A percentile compares a stretch with the other conserved stretches of the same genome.
Evolutionary conservation across 2,113 vertebrate genomes (phyloP).

Genomic region (Istiophorus platypterus): DNA sequence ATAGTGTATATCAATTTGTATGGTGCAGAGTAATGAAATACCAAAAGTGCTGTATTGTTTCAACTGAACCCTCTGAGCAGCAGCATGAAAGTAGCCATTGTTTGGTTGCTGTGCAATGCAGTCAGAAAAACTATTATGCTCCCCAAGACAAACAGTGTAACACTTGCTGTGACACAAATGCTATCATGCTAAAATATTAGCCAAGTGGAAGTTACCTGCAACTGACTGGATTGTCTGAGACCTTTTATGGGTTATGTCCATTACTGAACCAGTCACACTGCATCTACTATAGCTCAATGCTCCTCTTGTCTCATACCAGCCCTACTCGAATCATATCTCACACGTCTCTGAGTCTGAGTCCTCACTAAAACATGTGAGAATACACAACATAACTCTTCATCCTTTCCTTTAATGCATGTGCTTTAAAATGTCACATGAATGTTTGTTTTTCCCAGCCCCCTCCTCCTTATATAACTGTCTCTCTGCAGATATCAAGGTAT

Average conservation of each 20-base stretch:
- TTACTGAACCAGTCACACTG: background rate
- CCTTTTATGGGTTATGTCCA: no score
- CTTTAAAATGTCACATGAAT: background rate
- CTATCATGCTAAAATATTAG: constrained; percentile 2
- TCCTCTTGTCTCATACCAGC: background rate
- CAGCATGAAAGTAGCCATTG: background rate
- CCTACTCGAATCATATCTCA: background rate
- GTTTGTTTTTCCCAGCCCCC: background rate
- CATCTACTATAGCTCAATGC: background rate
- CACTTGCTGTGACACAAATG: background rate
- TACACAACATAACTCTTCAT: background rate
- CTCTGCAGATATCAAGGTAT: constrained; percentile 25
- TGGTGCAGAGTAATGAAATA: background rate
- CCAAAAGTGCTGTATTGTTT: background rate
- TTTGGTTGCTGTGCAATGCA: background rate
- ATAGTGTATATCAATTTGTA: background rate
- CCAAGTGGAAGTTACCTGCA: background rate
- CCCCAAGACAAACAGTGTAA: background rate
- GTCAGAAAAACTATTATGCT: background rate
- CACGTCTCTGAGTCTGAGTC: background rate
- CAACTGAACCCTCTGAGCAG: background rate
- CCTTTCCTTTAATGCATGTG: background rate
- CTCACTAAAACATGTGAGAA: background rate
- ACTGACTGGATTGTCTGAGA: background rate
- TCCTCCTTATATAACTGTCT: constrained; percentile 18